phyloP scores from a whole-genome alignment of 2,888 invertebrate genomes.

The Parnassius smintheus region DNA sequence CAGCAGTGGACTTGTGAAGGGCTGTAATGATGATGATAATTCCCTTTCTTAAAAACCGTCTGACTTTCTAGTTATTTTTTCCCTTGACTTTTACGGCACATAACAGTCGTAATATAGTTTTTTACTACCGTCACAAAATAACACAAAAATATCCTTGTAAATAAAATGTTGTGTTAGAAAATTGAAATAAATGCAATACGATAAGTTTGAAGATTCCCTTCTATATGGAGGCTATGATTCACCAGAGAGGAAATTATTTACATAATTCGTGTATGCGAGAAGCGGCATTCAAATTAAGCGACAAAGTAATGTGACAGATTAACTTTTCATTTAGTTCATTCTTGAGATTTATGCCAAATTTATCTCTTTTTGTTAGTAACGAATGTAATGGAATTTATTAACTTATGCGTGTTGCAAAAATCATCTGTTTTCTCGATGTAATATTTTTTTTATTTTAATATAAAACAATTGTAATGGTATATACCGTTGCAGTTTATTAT shows the following conservation, averaged over 20 bases:
- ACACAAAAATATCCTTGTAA: too few species aligned
- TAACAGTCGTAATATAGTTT: too few species aligned
- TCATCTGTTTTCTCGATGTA: neutral
- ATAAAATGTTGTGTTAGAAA: too few species aligned
- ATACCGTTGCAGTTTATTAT: too few species aligned
- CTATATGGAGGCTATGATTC: constrained; percentile 19
- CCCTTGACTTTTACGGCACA: too few species aligned
- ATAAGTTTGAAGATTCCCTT: neutral
- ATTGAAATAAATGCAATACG: neutral
- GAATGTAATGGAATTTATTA: constrained; percentile 1
- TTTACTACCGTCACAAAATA: too few species aligned
- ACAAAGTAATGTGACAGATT: constrained; percentile 21
- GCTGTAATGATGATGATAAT: too few species aligned
- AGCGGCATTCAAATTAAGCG: constrained; percentile 23
- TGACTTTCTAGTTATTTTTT: too few species aligned
- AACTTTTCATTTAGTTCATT: constrained; percentile 20
- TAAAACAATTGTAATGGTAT: neutral
- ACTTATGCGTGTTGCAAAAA: neutral
- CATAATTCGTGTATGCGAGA: constrained; percentile 22
- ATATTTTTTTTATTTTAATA: neutral
- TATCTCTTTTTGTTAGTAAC: constrained; percentile 13
- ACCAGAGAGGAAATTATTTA: constrained; percentile 25
- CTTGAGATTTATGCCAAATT: constrained; percentile 7
- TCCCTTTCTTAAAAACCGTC: too few species aligned
- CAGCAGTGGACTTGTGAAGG: too few species aligned